These are phyloP conservation scores for Manis javanica DNA, from an alignment of 2,797 vertebrate genomes.

Conservation along the genomic window DNA sequence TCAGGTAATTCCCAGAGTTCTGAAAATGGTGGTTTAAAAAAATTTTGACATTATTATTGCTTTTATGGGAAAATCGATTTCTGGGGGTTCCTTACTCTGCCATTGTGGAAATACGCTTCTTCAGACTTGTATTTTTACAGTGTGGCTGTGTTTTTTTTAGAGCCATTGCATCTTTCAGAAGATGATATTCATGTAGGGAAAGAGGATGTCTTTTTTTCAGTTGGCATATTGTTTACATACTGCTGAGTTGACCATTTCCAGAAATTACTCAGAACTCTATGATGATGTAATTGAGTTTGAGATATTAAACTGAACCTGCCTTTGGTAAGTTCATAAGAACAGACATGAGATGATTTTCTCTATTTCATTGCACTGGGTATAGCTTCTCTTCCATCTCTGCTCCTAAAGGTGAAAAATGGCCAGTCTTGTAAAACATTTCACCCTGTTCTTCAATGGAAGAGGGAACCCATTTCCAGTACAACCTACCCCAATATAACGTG, in stretches of 20 bases:
- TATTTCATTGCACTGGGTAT: neutral
- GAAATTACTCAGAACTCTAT: neutral
- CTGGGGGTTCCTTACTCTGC: neutral
- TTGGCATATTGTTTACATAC: neutral
- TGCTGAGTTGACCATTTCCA: neutral
- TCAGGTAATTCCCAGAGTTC: neutral
- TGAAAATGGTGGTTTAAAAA: neutral
- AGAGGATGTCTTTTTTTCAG: neutral
- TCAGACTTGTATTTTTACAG: neutral
- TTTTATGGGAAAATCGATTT: neutral
- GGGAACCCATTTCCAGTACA: neutral
- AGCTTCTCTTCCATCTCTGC: neutral
- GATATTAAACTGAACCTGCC: neutral
- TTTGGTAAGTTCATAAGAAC: neutral
- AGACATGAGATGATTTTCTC: neutral
- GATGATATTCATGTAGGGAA: neutral
- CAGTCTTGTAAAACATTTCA: neutral
- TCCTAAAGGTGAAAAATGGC: neutral
- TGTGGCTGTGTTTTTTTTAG: neutral
- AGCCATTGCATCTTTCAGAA: neutral
- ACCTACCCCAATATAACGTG: neutral
- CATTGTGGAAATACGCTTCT: neutral
- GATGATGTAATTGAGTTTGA: neutral
- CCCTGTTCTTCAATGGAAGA: neutral
- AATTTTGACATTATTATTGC: neutral